Conservation (phyloP, 2,888 invertebrate genomes). For the Andrena chrysosceles region DNA sequence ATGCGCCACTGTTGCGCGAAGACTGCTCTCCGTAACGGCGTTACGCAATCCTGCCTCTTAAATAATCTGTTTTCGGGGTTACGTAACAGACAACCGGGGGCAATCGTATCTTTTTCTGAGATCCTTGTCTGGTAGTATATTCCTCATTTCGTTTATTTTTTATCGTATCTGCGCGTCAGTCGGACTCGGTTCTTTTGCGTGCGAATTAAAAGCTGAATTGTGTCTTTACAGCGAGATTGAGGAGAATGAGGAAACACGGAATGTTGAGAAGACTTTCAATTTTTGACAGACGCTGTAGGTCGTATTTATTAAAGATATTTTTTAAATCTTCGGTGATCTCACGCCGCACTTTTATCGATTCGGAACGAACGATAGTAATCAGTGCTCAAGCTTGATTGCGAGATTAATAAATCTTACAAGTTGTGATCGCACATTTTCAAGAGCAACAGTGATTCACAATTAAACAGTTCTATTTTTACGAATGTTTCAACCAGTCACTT, state of each 20-base stretch:
- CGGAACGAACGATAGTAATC: too few relatives aligned
- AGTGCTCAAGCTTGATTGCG: too few relatives aligned
- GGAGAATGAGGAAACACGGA: neutral
- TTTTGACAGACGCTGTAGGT: neutral
- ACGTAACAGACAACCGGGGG: conserved; percentile 6
- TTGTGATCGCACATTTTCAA: too few relatives aligned
- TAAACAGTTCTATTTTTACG: too few relatives aligned
- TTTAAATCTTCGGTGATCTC: neutral
- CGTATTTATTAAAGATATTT: neutral
- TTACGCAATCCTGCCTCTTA: neutral
- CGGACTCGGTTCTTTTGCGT: neutral
- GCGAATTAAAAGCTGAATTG: neutral
- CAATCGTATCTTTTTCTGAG: conserved; percentile 1
- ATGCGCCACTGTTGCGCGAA: neutral
- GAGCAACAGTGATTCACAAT: too few relatives aligned
- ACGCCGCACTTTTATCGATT: neutral
- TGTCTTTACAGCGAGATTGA: neutral
- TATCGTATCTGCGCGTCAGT: neutral
- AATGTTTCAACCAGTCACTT: too few relatives aligned
- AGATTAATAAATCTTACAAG: too few relatives aligned
- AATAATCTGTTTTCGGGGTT: conserved; percentile 18
- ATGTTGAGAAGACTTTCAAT: neutral
- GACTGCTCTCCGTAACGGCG: conserved; percentile 18
- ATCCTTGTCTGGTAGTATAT: neutral
- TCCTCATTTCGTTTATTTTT: neutral